Conservation (phyloP, 1,140 invertebrate genomes). For the Drosophila nebulosa region DNA sequence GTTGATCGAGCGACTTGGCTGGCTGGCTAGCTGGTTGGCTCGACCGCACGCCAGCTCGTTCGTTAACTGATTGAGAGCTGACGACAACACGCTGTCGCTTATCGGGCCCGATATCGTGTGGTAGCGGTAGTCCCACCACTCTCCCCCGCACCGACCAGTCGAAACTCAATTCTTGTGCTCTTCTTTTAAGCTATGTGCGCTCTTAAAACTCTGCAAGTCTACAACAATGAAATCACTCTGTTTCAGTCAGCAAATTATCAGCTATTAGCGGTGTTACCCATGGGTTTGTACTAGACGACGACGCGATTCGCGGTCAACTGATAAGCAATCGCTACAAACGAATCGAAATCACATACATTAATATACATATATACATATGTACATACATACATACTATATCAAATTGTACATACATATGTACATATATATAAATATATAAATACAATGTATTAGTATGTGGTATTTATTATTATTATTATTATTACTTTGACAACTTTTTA, state of each 20-base stretch:
- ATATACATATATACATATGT: neutral
- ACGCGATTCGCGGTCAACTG: slow-evolving; percentile 44
- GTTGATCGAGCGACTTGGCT: slow-evolving; percentile 40
- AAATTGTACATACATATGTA: neutral
- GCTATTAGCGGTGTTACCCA: slow-evolving; percentile 58
- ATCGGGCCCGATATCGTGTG: slow-evolving; percentile 43
- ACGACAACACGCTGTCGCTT: slow-evolving; percentile 38
- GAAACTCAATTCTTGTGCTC: slow-evolving; percentile 10
- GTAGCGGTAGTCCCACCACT: neutral
- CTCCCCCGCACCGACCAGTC: neutral
- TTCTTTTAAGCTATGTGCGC: slow-evolving; percentile 16
- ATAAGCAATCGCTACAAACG: slow-evolving; percentile 48
- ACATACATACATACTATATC: no score
- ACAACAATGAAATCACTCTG: slow-evolving; percentile 35
- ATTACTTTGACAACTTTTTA: no score
- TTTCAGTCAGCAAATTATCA: slow-evolving; percentile 55
- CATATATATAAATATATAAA: neutral
- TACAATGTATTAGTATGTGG: no score
- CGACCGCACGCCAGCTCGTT: slow-evolving; percentile 50
- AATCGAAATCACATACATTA: slow-evolving; percentile 7
- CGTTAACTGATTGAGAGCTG: slow-evolving; percentile 66
- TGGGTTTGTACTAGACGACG: slow-evolving; percentile 16
- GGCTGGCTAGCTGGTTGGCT: slow-evolving; percentile 25
- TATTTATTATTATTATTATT: neutral
- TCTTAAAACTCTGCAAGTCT: neutral